Evolutionary conservation across 1,140 invertebrate species (phyloP), one percentile per base, ranked within the genome.

Genomic region (Mylabris phalerata): DNA sequence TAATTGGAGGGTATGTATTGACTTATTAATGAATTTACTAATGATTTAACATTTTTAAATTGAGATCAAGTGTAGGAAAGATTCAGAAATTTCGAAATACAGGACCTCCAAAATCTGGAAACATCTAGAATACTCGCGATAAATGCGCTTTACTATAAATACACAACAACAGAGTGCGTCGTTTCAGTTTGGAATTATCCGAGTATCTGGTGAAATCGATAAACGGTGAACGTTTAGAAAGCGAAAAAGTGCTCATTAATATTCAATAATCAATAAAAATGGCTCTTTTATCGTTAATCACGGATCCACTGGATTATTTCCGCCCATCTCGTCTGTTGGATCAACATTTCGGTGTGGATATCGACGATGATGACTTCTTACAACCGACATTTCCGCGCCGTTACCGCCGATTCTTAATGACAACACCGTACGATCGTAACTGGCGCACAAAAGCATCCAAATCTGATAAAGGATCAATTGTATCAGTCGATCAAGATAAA

Each of bases 401-500:
- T 26, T n/a, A 32, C 2, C 47, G 47, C 2, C 47, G 47, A 9
- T 11, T 48, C n/a, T 32, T 48, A 26, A 26, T 48, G 25, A 9
- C 47, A 11, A 32, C 47, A 10, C 47, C 47, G 6, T 48, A 48
- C 9, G 1, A 26, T 1, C 13, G 47, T 6, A 19, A 19, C 25
- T 48, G 47, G 47, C 47, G 47, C 4, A 32, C 47, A 32, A 26
- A 38, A 10, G 47, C 47, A 3, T 48, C 47, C 13, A 48, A 48
- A 11, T 32, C 9, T 6, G 49, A 50, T 9, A 50, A 48, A 48
- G 47, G 47, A 7, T 48, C 47, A 3, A 48, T 25, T 73, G 66
- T 79, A 0, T 58, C 57, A 9, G 65, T 75, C 2, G 77, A 81
- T 57, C 77, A 79, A 68, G 66, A 65, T 51, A 63, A 63, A 26